Conservation (phyloP, 2,797 vertebrate genomes). For the Hydrophis major region DNA sequence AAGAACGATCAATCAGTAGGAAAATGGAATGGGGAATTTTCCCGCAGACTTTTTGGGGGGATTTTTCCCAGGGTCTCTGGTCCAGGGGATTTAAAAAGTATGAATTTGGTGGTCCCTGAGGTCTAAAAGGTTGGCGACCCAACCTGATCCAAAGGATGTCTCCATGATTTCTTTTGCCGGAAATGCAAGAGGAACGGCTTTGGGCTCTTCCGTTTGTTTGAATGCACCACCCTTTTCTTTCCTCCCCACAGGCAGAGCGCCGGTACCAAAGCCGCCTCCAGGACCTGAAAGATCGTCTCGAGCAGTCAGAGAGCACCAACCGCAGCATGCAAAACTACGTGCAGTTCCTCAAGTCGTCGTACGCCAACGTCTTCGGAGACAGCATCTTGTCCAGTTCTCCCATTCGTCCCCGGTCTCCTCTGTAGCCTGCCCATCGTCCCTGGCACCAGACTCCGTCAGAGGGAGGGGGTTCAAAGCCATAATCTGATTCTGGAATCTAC, state of each 20-base stretch:
- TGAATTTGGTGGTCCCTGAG: too few species aligned
- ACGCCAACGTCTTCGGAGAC: constrained; percentile 87
- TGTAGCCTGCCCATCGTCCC: constrained; percentile 31
- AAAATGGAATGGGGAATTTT: too few species aligned
- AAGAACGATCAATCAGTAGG: too few species aligned
- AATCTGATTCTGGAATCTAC: constrained; percentile 11
- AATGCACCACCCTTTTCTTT: not conserved
- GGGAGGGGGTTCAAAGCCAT: constrained; percentile 47
- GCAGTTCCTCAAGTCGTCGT: constrained; percentile 93
- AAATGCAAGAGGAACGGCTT: not conserved
- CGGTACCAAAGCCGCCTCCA: constrained; percentile 84
- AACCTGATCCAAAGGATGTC: not conserved
- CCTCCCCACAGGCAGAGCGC: constrained; percentile 74
- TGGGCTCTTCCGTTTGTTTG: not conserved
- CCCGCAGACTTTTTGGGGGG: too few species aligned
- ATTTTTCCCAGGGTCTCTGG: too few species aligned
- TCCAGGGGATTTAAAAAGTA: too few species aligned
- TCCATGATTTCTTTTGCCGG: not conserved
- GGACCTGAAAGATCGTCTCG: constrained; percentile 87
- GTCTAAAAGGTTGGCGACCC: too few species aligned
- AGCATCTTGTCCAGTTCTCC: constrained; percentile 73
- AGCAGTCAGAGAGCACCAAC: constrained; percentile 92
- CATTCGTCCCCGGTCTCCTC: constrained; percentile 66
- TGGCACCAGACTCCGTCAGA: not conserved
- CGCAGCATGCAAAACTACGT: constrained; percentile 93